A percentile compares a stretch with the other conserved stretches of the same genome.
Evolutionary conservation across 2,888 invertebrate species (phyloP).

Genomic region (Thyatira batis): DNA sequence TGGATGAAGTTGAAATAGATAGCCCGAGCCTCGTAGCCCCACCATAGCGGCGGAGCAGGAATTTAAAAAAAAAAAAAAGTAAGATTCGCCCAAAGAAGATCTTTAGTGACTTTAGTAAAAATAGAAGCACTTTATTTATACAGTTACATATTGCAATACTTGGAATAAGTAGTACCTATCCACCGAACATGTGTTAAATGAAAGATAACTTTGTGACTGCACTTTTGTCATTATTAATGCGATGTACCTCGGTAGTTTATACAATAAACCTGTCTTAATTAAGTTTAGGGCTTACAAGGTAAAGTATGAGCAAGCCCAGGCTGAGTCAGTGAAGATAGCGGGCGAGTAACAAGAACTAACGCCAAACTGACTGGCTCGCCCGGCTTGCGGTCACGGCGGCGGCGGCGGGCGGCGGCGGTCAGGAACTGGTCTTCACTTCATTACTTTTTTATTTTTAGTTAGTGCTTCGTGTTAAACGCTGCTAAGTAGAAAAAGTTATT

Average conservation of each 20-base stretch:
- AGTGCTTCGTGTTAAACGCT: constrained; percentile 24
- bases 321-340: constrained; percentile 23
- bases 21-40: no score
- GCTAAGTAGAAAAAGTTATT: constrained; percentile 11
- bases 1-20: no score
- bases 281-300: background rate
- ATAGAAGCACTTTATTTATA: no score
- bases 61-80: no score
- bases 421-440: constrained; percentile 51
- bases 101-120: no score
- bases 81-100: no score
- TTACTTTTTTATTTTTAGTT: constrained; percentile 58
- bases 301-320: constrained; percentile 27
- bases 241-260: background rate
- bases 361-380: constrained; percentile 31
- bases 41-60: no score
- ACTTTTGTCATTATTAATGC: background rate
- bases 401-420: no score
- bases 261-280: background rate
- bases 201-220: background rate
- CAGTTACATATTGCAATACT: no score
- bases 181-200: no score
- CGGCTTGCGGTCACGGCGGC: constrained; percentile 34
- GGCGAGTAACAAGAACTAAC: constrained; percentile 28
- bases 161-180: no score